Percentiles rank a stretch among this genome's conserved stretches.
Conservation (phyloP, 1,140 invertebrate genomes). For the Phymastichus coffea region DNA sequence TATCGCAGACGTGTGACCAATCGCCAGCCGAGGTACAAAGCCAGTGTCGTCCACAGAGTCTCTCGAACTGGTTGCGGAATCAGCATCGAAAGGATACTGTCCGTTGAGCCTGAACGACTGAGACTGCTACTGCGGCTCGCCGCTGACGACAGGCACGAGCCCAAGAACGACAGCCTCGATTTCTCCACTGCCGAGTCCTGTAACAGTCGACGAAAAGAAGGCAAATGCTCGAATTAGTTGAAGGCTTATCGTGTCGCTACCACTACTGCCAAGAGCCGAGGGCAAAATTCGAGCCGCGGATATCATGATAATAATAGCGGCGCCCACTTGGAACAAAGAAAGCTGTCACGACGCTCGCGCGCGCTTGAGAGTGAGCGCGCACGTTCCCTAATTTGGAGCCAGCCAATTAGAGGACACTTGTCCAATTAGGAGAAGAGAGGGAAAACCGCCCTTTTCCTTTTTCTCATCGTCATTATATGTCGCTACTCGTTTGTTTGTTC, state of each 20-base stretch:
- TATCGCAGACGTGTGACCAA: constrained; percentile 54
- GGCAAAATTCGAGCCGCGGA: not conserved
- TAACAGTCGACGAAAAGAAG: constrained; percentile 31
- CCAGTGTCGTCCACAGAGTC: constrained; percentile 54
- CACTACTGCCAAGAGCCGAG: not conserved
- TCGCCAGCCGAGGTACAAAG: constrained; percentile 54
- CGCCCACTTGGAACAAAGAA: not conserved
- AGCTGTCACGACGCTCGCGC: not conserved
- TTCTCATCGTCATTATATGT: too few relatives aligned
- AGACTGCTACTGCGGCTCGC: constrained; percentile 8
- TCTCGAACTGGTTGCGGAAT: constrained; percentile 53
- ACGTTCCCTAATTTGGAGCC: not conserved
- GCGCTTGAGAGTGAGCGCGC: too few relatives aligned
- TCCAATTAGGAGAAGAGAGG: constrained; percentile 7
- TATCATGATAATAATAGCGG: not conserved
- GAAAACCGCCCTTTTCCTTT: constrained; percentile 21
- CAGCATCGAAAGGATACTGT: constrained; percentile 47
- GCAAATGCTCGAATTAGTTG: not conserved
- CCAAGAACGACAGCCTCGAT: constrained; percentile 46
- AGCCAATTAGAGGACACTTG: not conserved
- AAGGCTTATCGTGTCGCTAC: constrained; percentile 3
- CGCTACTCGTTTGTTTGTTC: too few relatives aligned
- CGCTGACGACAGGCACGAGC: constrained; percentile 33
- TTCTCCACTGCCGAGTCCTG: constrained; percentile 54
- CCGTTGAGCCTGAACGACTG: constrained; percentile 32